Conservation (phyloP, 2,113 vertebrate species). For the Marmota monax region DNA sequence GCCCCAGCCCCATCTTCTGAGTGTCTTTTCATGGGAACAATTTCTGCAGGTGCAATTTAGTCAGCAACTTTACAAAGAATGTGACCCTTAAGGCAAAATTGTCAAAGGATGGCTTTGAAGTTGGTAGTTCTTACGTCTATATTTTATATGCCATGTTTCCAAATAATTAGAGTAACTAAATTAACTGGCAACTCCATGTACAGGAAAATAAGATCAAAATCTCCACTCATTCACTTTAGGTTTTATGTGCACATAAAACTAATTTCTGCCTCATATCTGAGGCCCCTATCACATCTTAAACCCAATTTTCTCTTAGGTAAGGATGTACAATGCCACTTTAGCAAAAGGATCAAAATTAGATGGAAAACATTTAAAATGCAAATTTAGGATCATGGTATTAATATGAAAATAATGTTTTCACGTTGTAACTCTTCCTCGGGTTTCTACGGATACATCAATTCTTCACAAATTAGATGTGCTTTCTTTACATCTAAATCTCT, state of each 20-base stretch:
- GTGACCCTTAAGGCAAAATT: slow-evolving; percentile 14
- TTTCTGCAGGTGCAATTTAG: slow-evolving; percentile 62
- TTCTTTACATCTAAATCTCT: slow-evolving; percentile 58
- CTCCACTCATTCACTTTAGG: slow-evolving; percentile 43
- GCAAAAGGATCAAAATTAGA: slow-evolving; percentile 67
- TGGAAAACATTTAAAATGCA: slow-evolving; percentile 73
- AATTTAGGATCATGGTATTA: slow-evolving; percentile 66
- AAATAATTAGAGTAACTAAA: slow-evolving; percentile 77
- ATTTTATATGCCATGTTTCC: slow-evolving; percentile 67
- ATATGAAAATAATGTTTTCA: slow-evolving; percentile 64
- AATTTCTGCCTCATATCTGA: slow-evolving; percentile 64
- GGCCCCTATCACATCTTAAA: slow-evolving; percentile 51
- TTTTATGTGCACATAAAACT: slow-evolving; percentile 63
- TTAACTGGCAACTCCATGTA: slow-evolving; percentile 65
- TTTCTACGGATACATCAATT: slow-evolving; percentile 25
- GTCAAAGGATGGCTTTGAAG: slow-evolving; percentile 63
- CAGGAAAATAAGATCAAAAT: slow-evolving; percentile 76
- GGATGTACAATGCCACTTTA: slow-evolving; percentile 45
- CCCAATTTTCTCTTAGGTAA: slow-evolving; percentile 71
- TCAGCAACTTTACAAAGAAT: slow-evolving; percentile 14
- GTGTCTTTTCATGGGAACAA: slow-evolving; percentile 38
- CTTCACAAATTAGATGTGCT: slow-evolving; percentile 66
- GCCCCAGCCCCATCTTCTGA: not conserved
- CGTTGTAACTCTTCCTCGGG: not conserved
- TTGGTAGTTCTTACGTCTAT: slow-evolving; percentile 26